Percentiles rank a stretch among this genome's conserved stretches.
Conservation (phyloP, 2,113 vertebrate species). For the Myocastor coypus region DNA sequence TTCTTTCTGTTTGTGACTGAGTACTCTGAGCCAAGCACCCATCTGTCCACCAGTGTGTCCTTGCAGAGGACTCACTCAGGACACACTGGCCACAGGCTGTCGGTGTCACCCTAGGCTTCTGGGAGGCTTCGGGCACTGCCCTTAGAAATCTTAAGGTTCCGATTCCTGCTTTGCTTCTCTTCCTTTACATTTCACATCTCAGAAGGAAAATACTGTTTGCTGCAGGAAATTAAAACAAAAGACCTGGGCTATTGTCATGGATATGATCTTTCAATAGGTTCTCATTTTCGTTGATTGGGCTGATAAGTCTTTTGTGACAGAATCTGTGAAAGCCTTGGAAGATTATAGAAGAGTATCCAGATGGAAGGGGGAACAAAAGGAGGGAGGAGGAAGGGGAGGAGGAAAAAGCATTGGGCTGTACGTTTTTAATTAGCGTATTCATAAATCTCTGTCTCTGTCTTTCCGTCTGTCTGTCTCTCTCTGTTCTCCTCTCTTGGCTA, state of each 20-base stretch:
- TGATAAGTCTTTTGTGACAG: not conserved
- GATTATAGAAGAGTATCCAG: not conserved
- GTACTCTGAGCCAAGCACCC: not conserved
- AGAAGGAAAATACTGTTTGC: not conserved
- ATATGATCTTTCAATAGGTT: not conserved
- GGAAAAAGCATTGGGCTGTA: not conserved
- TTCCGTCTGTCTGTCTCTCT: too few species aligned
- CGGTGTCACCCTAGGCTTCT: not conserved
- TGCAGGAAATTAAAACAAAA: constrained; percentile 22
- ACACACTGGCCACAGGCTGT: not conserved
- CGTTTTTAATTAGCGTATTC: not conserved
- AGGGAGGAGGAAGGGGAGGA: not conserved
- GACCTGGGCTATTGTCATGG: not conserved
- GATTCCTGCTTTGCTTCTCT: not conserved
- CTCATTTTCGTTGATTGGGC: constrained; percentile 46
- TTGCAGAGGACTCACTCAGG: rapidly evolving
- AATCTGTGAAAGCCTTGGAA: not conserved
- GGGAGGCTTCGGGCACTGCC: not conserved
- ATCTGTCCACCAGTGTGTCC: not conserved
- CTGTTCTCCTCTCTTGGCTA: not conserved
- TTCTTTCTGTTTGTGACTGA: not conserved
- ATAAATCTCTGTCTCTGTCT: not conserved
- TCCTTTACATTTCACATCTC: not conserved
- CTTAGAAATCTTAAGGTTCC: not conserved
- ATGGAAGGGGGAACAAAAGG: not conserved